These are phyloP conservation scores for Callyntrura guangdongensis DNA, from an alignment of 2,888 invertebrate genomes.

Conservation along the genomic window DNA sequence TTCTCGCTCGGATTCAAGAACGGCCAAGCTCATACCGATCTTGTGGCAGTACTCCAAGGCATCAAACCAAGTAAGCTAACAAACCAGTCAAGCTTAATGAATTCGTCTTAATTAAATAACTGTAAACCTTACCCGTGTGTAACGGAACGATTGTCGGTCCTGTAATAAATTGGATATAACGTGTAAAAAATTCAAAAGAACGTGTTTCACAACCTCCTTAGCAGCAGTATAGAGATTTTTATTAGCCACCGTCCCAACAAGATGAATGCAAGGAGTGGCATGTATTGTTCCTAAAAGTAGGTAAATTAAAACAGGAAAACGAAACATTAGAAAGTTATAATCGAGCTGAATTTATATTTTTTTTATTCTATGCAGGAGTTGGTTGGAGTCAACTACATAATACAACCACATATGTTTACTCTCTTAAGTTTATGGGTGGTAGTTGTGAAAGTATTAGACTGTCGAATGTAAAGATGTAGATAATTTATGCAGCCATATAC, in stretches of 20 bases:
- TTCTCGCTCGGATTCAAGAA: constrained; percentile 67
- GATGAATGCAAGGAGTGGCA: constrained; percentile 76
- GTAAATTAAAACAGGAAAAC: too few relatives aligned
- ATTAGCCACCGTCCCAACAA: constrained; percentile 68
- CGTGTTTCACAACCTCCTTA: constrained; percentile 80
- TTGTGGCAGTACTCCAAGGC: constrained; percentile 79
- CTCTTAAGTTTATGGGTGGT: neutral
- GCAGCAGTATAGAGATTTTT: constrained; percentile 79
- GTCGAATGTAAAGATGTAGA: too few relatives aligned
- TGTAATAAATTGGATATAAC: too few relatives aligned
- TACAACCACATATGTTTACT: neutral
- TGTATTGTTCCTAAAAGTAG: constrained; percentile 54
- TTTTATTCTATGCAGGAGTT: neutral
- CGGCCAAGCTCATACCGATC: constrained; percentile 76
- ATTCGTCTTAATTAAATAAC: too few relatives aligned
- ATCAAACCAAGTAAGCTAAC: constrained; percentile 78
- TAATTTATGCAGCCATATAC: too few relatives aligned
- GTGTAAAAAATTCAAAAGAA: too few relatives aligned
- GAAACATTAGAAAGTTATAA: too few relatives aligned
- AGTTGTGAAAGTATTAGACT: neutral
- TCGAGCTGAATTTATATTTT: too few relatives aligned
- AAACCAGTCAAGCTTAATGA: neutral
- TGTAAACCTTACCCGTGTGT: neutral
- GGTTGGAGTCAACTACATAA: neutral
- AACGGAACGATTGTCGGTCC: too few relatives aligned